A percentile compares a stretch with the other conserved stretches of the same genome.
phyloP scores from a whole-genome alignment of 2,888 invertebrate species.

The Ectemnius cavifrons region DNA sequence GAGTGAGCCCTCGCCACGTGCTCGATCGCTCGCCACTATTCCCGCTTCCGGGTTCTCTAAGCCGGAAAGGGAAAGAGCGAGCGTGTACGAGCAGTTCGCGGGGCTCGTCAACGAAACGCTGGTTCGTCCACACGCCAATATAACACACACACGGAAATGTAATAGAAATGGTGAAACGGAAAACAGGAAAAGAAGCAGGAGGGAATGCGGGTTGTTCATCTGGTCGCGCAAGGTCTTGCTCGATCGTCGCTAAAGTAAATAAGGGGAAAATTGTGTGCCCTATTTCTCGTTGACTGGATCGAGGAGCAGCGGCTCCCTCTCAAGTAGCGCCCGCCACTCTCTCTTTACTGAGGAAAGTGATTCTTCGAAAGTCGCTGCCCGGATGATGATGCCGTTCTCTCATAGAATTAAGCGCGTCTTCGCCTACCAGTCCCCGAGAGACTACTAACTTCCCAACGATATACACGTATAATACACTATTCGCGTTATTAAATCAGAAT shows the following conservation, averaged over 20 bases:
- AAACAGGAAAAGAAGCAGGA: not conserved
- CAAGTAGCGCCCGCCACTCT: constrained; percentile 19
- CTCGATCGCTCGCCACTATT: not conserved
- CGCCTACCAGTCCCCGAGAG: too few relatives aligned
- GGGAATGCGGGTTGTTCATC: not conserved
- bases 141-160: not conserved
- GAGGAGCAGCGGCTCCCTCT: constrained; percentile 8
- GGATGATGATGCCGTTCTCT: not conserved
- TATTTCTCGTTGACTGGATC: not conserved
- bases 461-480: too few relatives aligned
- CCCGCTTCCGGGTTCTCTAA: too few relatives aligned
- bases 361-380: constrained; percentile 21
- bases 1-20: not conserved
- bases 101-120: too few relatives aligned
- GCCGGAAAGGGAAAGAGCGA: not conserved
- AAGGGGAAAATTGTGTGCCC: constrained; percentile 38
- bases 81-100: too few relatives aligned
- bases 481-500: too few relatives aligned
- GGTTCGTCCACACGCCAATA: not conserved
- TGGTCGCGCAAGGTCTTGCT: constrained; percentile 14
- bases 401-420: too few relatives aligned
- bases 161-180: not conserved
- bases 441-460: too few relatives aligned
- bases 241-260: constrained; percentile 49
- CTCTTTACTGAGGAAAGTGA: constrained; percentile 44